Percentiles rank a stretch among this genome's conserved stretches.
Evolutionary conservation across 2,797 vertebrate genomes (phyloP).

Genomic region (Cyclopterus lumpus): DNA sequence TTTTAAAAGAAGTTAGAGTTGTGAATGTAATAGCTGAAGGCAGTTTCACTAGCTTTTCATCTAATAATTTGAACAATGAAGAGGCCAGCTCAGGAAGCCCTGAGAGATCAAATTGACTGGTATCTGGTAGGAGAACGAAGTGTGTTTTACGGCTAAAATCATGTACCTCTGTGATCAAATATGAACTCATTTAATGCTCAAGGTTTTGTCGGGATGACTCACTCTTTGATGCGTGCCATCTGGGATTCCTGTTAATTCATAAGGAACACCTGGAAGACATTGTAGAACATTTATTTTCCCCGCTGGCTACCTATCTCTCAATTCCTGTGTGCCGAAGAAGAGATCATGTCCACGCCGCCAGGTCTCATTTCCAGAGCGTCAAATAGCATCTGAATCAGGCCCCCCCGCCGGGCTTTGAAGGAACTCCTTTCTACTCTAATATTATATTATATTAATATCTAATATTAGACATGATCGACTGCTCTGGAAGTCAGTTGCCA

Average conservation of each 20-base stretch:
- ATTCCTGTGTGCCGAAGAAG: constrained; percentile 4
- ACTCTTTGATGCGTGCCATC: constrained; percentile 22
- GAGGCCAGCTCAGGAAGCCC: background rate
- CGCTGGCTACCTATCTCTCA: constrained; percentile 10
- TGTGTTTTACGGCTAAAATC: background rate
- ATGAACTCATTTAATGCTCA: constrained; percentile 18
- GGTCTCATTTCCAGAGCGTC: background rate
- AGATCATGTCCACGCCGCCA: constrained; percentile 10
- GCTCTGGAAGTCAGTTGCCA: background rate
- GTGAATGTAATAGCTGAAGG: constrained; percentile 10
- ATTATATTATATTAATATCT: too few relatives aligned
- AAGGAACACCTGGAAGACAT: constrained; percentile 37
- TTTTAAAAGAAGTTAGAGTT: constrained; percentile 2
- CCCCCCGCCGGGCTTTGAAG: background rate
- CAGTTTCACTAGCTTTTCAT: constrained; percentile 25
- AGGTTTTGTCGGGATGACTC: constrained; percentile 27
- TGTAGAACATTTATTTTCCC: background rate
- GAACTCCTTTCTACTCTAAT: too few relatives aligned
- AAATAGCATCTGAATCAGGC: background rate
- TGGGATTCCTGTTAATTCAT: constrained; percentile 32
- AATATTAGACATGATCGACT: background rate
- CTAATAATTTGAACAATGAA: constrained; percentile 16
- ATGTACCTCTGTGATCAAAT: constrained; percentile 20
- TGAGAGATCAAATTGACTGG: constrained; percentile 10
- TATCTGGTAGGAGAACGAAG: background rate